A percentile compares a stretch with the other conserved stretches of the same genome.
Conservation (phyloP, 2,888 invertebrate genomes). For the Dasysyrphus tricinctus region DNA sequence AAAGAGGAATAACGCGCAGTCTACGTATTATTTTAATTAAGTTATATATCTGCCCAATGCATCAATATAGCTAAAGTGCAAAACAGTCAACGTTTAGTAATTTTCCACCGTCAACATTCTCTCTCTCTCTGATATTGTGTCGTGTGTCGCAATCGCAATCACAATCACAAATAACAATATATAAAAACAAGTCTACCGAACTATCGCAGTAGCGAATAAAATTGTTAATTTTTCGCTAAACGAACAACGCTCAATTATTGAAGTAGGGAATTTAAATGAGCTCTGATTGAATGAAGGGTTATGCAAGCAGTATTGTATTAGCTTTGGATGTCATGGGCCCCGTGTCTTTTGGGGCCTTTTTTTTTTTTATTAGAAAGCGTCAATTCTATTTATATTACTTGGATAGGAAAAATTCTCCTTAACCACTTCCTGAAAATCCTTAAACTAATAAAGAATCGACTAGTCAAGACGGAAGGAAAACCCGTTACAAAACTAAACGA, state of each 20-base stretch:
- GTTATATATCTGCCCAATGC: conserved; percentile 8
- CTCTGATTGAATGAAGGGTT: conserved; percentile 57
- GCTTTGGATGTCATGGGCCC: not conserved
- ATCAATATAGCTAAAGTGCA: conserved; percentile 19
- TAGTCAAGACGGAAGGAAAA: too few species aligned
- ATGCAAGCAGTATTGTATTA: not conserved
- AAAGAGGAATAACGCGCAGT: not conserved
- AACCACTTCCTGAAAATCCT: too few species aligned
- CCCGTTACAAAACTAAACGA: too few species aligned
- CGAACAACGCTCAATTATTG: conserved; percentile 29
- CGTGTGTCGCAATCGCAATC: conserved; percentile 16
- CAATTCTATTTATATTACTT: too few species aligned
- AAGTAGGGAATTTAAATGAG: conserved; percentile 62
- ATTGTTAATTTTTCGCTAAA: conserved; percentile 34
- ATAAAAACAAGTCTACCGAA: not conserved
- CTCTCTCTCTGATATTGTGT: not conserved
- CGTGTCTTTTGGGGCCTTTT: not conserved
- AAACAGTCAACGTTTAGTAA: conserved; percentile 28
- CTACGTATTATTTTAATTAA: conserved; percentile 22
- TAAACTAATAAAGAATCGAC: too few species aligned
- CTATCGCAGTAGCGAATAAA: conserved; percentile 14
- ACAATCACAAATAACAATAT: not conserved
- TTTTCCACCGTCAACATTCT: conserved; percentile 23
- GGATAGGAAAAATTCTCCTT: too few species aligned
- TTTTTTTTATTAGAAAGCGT: not conserved